Evolutionary conservation across 2,113 vertebrate genomes (phyloP), one percentile per base, ranked within the genome.

Genomic region (Regulus satrapa): DNA sequence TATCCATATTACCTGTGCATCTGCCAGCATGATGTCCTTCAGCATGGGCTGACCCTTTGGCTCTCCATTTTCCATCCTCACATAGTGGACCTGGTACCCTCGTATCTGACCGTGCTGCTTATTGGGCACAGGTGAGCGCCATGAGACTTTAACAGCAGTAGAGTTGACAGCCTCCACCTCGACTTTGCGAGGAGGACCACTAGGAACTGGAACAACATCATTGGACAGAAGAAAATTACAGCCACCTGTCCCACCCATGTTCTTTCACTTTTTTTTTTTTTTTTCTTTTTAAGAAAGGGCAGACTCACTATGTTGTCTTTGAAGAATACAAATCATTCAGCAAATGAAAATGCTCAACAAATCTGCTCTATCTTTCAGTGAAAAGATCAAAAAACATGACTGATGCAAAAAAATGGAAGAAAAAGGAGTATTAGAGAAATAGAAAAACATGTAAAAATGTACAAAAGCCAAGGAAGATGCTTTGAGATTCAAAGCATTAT

Each of bases 121-220:
- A 98, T 98, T 99, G 98, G 99, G 98, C 97, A 99, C 98, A 89
- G 99, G 99, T 5, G 99, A 99, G 96, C 99, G 99, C 99, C 99
- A 99, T 71, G 99, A 98, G 96, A 99, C 99, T 98, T 98, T 99
- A 98, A 99, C 98, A 98, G 99, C 99, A 96, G 99, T 98, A 92
- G 99, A 99, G 99, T 99, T 99, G 99, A 99, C 98, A 99, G 99
- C 99, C 98, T 99, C 99, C 95, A 99, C 99, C 99, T 99, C 99
- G 98, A 99, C 99, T 99, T 99, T 99, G 97, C 99, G 99, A 99
- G 99, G 99, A 98, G 99, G 99, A 98, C 99, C 99, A 95, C 99
- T 99, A 98, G 99, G 99, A 99, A 99, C 99, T 99, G 99, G 99
- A 99, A 99, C 98, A 99, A 99, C 98, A 99, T 98, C 99, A 99